phyloP scores from a whole-genome alignment of 1,140 invertebrate species.

The Agrypnia vestita region DNA sequence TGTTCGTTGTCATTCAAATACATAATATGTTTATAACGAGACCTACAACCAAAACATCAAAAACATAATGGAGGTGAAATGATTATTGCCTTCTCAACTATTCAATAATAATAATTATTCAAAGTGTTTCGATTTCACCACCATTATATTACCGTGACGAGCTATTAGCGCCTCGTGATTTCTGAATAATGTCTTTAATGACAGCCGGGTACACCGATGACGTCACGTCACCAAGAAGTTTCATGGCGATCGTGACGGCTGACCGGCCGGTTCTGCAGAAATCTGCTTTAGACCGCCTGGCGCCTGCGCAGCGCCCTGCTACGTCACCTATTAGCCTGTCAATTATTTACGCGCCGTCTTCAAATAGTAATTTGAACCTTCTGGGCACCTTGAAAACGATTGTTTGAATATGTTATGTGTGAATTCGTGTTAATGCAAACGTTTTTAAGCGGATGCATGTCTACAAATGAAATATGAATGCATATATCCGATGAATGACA shows the following conservation, averaged over 20 bases:
- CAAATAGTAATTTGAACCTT: background rate
- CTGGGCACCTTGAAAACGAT: background rate
- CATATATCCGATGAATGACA: too few relatives aligned
- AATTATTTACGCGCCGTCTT: too few relatives aligned
- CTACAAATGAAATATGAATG: too few relatives aligned
- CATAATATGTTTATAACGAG: too few relatives aligned
- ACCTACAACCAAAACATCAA: too few relatives aligned
- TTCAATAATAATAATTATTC: background rate
- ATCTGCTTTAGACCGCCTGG: conserved; percentile 49
- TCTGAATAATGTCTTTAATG: conserved; percentile 19
- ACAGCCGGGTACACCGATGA: background rate
- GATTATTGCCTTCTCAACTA: too few relatives aligned
- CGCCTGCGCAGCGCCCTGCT: conserved; percentile 10
- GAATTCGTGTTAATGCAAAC: background rate
- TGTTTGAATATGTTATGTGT: background rate
- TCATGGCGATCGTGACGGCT: conserved; percentile 19
- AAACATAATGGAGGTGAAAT: too few relatives aligned
- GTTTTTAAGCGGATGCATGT: too few relatives aligned
- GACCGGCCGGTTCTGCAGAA: conserved; percentile 25
- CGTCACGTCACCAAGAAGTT: background rate
- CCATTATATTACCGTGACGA: background rate
- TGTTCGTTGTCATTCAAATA: too few relatives aligned
- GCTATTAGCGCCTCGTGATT: conserved; percentile 23
- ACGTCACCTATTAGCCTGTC: background rate
- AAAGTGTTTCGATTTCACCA: background rate